Evolutionary conservation across 2,888 invertebrate genomes (phyloP).

Genomic region (Pogonocherus hispidulus): DNA sequence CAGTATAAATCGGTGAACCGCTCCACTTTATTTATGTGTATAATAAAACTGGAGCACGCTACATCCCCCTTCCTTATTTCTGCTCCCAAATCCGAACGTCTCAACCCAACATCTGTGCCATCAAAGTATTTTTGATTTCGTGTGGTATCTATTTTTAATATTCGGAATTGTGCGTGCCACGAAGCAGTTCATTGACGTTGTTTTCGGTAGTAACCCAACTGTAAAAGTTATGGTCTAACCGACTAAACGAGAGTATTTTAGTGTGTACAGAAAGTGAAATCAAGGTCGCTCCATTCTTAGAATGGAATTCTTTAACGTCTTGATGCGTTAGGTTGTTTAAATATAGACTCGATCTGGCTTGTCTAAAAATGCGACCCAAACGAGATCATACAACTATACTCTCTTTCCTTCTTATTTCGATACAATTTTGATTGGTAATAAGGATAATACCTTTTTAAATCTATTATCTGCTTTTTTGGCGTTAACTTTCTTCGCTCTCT

Average conservation of each 20-base stretch:
- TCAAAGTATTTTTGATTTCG: slow-evolving; percentile 24
- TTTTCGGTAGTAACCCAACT: slow-evolving; percentile 24
- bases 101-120: neutral
- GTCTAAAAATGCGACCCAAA: neutral
- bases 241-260: slow-evolving; percentile 39
- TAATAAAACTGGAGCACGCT: neutral
- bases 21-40: neutral
- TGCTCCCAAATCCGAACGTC: neutral
- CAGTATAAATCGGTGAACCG: neutral
- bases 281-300: slow-evolving; percentile 52
- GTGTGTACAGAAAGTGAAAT: slow-evolving; percentile 51
- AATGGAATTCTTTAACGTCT: slow-evolving; percentile 38
- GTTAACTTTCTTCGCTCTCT: no score
- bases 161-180: slow-evolving; percentile 22
- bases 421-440: no score
- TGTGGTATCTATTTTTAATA: slow-evolving; percentile 24
- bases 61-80: neutral
- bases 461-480: no score
- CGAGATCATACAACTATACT: neutral
- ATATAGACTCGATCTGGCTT: slow-evolving; percentile 15
- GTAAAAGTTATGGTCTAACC: slow-evolving; percentile 29
- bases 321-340: slow-evolving; percentile 14
- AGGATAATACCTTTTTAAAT: no score
- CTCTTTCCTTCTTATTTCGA: neutral
- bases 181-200: slow-evolving; percentile 29